Evolutionary conservation across 2,797 vertebrate genomes (phyloP).

Genomic region (Acanthopagrus latus): DNA sequence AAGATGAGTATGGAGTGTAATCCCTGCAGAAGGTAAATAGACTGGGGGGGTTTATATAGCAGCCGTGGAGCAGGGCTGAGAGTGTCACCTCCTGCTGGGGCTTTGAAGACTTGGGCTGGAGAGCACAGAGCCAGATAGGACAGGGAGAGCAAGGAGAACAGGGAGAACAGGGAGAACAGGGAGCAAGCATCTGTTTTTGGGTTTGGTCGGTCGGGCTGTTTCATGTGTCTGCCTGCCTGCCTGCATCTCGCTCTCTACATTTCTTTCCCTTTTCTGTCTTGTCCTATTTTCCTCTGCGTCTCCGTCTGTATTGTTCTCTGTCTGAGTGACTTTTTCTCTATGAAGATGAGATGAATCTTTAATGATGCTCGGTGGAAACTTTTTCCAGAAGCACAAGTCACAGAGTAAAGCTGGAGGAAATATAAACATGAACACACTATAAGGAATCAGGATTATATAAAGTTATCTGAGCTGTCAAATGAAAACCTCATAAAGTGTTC

Average conservation of each 20-base stretch:
- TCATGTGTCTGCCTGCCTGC: slow-evolving; percentile 60
- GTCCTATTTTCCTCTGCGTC: slow-evolving; percentile 71
- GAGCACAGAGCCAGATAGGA: slow-evolving; percentile 66
- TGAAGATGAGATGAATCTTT: slow-evolving; percentile 75
- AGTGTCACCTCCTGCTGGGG: slow-evolving; percentile 69
- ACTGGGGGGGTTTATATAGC: slow-evolving; percentile 65
- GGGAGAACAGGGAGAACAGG: slow-evolving; percentile 31
- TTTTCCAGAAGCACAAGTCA: slow-evolving; percentile 56
- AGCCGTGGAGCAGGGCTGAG: slow-evolving; percentile 57
- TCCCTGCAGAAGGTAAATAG: slow-evolving; percentile 78
- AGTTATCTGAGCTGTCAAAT: slow-evolving; percentile 37
- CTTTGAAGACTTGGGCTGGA: slow-evolving; percentile 71
- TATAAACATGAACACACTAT: slow-evolving; percentile 55
- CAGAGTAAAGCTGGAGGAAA: slow-evolving; percentile 21
- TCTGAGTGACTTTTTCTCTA: slow-evolving; percentile 58
- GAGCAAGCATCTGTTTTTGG: slow-evolving; percentile 58
- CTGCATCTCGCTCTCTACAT: slow-evolving; percentile 44
- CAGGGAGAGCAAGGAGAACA: too few relatives aligned
- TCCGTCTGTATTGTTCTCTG: slow-evolving; percentile 65
- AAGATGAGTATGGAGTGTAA: slow-evolving; percentile 72
- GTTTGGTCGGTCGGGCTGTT: slow-evolving; percentile 41
- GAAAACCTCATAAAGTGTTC: slow-evolving; percentile 23
- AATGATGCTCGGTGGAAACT: slow-evolving; percentile 71
- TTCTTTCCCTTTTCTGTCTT: slow-evolving; percentile 59
- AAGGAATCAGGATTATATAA: slow-evolving; percentile 39